phyloP scores from a whole-genome alignment of 2,888 invertebrate species.

The Ditylenchus weischeri region DNA sequence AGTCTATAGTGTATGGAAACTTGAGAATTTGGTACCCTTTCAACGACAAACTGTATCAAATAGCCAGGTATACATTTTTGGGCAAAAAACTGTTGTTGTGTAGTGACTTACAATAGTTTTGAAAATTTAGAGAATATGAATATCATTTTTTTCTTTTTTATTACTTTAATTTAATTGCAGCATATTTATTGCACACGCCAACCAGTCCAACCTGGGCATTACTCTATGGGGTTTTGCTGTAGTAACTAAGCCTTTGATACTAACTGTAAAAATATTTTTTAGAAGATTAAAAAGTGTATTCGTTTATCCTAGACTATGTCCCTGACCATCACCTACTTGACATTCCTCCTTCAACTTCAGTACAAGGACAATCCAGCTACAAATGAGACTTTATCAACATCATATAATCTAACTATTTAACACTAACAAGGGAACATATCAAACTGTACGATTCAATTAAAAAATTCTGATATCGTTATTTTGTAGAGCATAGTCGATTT shows the following conservation, averaged over 20 bases:
- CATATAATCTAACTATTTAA: no score
- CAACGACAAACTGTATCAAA: conserved; percentile 26
- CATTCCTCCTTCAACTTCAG: conserved; percentile 19
- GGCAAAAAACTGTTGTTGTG: no score
- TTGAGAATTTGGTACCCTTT: conserved; percentile 27
- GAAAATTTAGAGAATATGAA: no score
- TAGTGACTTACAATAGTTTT: no score
- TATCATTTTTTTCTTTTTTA: no score
- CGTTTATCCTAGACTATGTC: conserved; percentile 18
- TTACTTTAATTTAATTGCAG: background rate
- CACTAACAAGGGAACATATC: no score
- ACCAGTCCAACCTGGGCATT: conserved; percentile 20
- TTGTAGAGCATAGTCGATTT: no score
- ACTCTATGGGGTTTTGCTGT: conserved; percentile 31
- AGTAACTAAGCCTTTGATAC: conserved; percentile 29
- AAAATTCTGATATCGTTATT: no score
- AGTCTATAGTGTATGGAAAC: conserved; percentile 28
- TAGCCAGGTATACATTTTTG: conserved; percentile 2
- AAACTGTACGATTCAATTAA: no score
- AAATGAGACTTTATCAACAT: background rate
- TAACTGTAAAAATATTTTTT: conserved; percentile 16
- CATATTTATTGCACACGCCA: conserved; percentile 26
- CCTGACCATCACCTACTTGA: conserved; percentile 26
- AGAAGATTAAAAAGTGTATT: background rate
- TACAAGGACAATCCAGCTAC: conserved; percentile 1